Evolutionary conservation across 1,140 invertebrate genomes (phyloP), one percentile per base, ranked within the genome.

Genomic region (Heliconius eleuchia): DNA sequence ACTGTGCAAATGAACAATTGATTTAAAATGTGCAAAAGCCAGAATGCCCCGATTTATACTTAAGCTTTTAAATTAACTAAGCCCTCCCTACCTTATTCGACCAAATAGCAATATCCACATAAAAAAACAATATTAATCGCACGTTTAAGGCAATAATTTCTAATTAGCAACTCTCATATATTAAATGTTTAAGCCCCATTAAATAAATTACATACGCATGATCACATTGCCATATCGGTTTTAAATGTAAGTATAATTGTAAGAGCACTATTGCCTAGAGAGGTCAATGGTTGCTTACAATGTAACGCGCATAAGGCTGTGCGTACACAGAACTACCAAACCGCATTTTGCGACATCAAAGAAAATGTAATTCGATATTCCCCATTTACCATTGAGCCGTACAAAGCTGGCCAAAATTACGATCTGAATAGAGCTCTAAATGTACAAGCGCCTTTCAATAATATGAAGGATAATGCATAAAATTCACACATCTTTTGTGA

Each of bases 251-350:
- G 3, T 66, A 66, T 66, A 30, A 66, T 66, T 66, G 27, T 30
- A 66, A 30, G 60, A 27, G 27, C 11, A 66, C 13, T 66, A 66
- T 66, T 23, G 1, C 60, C 60, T 74, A 55, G 60, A 23, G 72
- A 74, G 84, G 73, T 84, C 73, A 80, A 79, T 50, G 81, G 16
- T 37, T 82, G 75, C 81, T 80, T 83, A 86, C 84, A 86, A 84
- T 79, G 84, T 86, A 82, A 74, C 80, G 74, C 3, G 8, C 2
- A 52, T 80, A 77, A 80, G 79, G 79, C 30, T 27, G 34, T 66
- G 50, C 74, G 79, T 27, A 70, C 79, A 73, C 42, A 27, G 11
- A 46, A 19, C n/a, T 50, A 2, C 0, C 18, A 66, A 66, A 66
- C 60, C 60, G 60, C 60, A 50, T 73, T 46, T 46, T 73, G 39